Percentiles rank a stretch among this genome's conserved stretches.
Evolutionary conservation across 1,140 invertebrate genomes (phyloP).

Genomic region (Drusus annulatus): DNA sequence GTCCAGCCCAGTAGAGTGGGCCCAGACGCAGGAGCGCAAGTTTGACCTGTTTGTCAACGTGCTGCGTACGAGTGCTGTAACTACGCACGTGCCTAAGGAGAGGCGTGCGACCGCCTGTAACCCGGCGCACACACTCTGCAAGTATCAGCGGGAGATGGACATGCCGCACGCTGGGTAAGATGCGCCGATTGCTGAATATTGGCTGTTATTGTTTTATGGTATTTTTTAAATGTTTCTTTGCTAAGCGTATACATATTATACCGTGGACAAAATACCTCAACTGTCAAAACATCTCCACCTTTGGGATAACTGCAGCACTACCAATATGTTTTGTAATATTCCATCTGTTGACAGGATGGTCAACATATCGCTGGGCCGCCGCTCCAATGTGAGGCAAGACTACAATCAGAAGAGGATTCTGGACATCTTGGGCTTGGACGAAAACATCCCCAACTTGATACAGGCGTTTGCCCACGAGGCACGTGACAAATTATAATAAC

Average conservation of each 20-base stretch:
- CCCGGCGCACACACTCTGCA: background rate
- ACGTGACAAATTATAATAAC: conserved; percentile 38
- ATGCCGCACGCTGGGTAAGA: conserved; percentile 20
- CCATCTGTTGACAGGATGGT: conserved; percentile 43
- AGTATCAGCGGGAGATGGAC: conserved; percentile 18
- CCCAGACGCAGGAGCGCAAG: conserved; percentile 17
- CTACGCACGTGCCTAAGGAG: background rate
- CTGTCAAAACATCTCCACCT: too few relatives aligned
- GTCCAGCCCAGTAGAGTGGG: conserved; percentile 40
- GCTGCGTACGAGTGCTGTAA: background rate
- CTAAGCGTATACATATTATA: too few relatives aligned
- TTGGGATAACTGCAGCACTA: too few relatives aligned
- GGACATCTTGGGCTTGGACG: conserved; percentile 54
- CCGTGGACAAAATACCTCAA: too few relatives aligned
- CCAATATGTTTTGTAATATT: too few relatives aligned
- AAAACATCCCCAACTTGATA: conserved; percentile 47
- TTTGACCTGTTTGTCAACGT: conserved; percentile 54
- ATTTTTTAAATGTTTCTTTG: too few relatives aligned
- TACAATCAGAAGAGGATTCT: conserved; percentile 46
- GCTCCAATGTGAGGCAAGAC: background rate
- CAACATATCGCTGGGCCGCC: conserved; percentile 44
- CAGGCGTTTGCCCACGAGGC: conserved; percentile 43
- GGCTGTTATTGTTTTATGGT: too few relatives aligned
- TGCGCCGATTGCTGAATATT: too few relatives aligned
- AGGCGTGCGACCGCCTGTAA: background rate